Evolutionary conservation across 2,888 invertebrate species (phyloP), one percentile per base, ranked within the genome.

Genomic region (Galerucella calmariensis): DNA sequence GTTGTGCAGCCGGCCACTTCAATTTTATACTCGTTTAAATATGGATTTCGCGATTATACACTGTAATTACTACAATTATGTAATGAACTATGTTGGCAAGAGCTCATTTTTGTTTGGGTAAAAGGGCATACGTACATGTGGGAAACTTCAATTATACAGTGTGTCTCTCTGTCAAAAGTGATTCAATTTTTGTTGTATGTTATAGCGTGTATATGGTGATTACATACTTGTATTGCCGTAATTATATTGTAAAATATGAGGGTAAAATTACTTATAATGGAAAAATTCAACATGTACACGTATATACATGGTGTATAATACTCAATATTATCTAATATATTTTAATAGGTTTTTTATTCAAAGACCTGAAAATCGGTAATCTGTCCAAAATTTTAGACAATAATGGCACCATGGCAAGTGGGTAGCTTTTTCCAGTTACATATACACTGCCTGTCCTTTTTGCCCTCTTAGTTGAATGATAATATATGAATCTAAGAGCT

Each of bases 91-190:
- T 72, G 76, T 76, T 74, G 65, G 70, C 66, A 65, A 73, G 76
- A 72, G 67, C 69, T 73, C 73, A 74, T 59, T 75, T 75, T 73
- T 68, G 69, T 79, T 78, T 79, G 75, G 77, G 76, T 78, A 75
- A 79, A 78, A 78, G 77, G 78, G 75, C 77, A 75, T 69, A 69
- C 61, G 69, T 69, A 66, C 65, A 75, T 80, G 79, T 79, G 80
- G 78, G 79, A 81, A 80, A 78, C 75, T 77, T 79, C 75, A 78
- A 76, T 78, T 79, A 44, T 65, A 65, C 63, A 65, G 63, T 35
- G 35, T 41, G 62, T 61, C 61, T 61, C 61, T 12, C 61, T 61
- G 35, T 61, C 61, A 61, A 61, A 61, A 35, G 61, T 12, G 35
- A 14, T 61, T 12, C 61, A 35, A 61, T 61, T 61, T 61, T 61